phyloP scores from a whole-genome alignment of 2,113 vertebrate genomes.

The Anser brachyrhynchus region DNA sequence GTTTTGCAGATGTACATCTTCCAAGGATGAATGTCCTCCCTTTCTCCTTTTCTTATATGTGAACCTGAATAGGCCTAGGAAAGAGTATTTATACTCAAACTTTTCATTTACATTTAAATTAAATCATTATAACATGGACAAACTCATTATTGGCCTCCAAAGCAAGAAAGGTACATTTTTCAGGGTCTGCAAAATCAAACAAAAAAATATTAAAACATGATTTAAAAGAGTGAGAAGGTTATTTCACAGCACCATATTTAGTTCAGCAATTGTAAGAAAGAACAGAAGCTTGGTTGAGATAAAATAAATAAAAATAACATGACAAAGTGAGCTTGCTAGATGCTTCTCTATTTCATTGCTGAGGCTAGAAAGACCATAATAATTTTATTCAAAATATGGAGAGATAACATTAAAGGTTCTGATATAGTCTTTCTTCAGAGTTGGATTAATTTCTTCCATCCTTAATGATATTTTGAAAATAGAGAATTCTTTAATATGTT shows the following conservation, averaged over 20 bases:
- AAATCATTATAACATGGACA: conserved; percentile 7
- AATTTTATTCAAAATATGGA: neutral
- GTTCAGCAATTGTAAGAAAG: neutral
- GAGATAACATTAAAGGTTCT: neutral
- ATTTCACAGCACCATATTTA: neutral
- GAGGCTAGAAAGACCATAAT: neutral
- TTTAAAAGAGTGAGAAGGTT: neutral
- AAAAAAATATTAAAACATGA: neutral
- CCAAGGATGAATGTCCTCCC: neutral
- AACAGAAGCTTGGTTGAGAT: neutral
- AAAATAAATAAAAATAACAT: conserved; percentile 10
- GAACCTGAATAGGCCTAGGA: neutral
- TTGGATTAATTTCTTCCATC: neutral
- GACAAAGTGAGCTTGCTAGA: neutral
- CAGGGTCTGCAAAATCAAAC: neutral
- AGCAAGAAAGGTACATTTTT: neutral
- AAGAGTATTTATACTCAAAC: neutral
- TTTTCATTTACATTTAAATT: conserved; percentile 54
- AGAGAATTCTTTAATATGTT: neutral
- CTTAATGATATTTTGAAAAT: conserved; percentile 7
- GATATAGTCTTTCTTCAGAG: neutral
- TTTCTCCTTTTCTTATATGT: neutral
- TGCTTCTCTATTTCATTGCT: neutral
- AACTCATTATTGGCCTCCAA: neutral
- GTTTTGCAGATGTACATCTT: neutral